A percentile compares a stretch with the other conserved stretches of the same genome.
These are phyloP conservation scores for Caenorhabditis uteleia DNA, from an alignment of 2,888 invertebrate genomes.

Conservation along the genomic window DNA sequence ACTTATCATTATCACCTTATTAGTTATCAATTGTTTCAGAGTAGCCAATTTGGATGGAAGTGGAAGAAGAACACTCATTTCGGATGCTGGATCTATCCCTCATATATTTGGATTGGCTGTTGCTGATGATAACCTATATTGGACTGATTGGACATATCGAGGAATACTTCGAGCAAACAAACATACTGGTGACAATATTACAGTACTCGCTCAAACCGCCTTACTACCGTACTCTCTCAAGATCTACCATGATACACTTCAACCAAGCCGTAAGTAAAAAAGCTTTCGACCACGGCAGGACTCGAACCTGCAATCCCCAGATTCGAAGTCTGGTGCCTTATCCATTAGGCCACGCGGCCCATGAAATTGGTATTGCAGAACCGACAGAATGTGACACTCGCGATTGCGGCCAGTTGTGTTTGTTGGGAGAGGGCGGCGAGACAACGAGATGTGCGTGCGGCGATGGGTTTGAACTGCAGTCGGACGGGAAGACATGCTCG, in stretches of 20 bases:
- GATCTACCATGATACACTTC: constrained; percentile 89
- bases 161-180: constrained; percentile 75
- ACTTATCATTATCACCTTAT: neutral
- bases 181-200: constrained; percentile 87
- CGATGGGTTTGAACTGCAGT: constrained; percentile 58
- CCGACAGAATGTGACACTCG: constrained; percentile 76
- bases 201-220: constrained; percentile 90
- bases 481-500: constrained; percentile 54
- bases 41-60: constrained; percentile 56
- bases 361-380: constrained; percentile 54
- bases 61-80: constrained; percentile 54
- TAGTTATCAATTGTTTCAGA: constrained; percentile 19
- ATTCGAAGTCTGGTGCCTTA: constrained; percentile 59
- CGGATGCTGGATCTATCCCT: constrained; percentile 77
- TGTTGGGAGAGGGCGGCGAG: constrained; percentile 75
- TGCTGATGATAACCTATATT: constrained; percentile 88
- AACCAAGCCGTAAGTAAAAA: constrained; percentile 75
- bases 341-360: constrained; percentile 60
- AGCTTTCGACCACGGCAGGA: constrained; percentile 51
- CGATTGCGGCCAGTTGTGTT: constrained; percentile 86
- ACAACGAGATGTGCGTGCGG: constrained; percentile 57
- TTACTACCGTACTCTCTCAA: constrained; percentile 93
- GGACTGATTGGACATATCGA: constrained; percentile 88
- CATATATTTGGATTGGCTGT: constrained; percentile 92
- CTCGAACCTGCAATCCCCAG: constrained; percentile 53